Evolutionary conservation across 2,888 invertebrate genomes (phyloP).

Genomic region (Abrostola tripartita): DNA sequence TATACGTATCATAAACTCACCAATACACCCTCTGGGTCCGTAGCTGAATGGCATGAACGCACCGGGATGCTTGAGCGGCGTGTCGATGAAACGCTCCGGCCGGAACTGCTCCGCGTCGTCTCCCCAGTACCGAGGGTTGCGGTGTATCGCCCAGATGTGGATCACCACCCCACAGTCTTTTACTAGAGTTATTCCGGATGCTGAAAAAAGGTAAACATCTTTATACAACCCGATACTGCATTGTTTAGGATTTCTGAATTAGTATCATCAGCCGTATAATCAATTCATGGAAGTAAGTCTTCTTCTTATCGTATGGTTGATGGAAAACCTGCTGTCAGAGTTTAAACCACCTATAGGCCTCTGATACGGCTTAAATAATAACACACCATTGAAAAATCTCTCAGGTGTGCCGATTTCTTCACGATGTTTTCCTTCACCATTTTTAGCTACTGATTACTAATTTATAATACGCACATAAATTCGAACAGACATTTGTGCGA

Average conservation of each 20-base stretch:
- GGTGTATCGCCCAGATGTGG: conserved; percentile 76
- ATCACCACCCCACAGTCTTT: conserved; percentile 52
- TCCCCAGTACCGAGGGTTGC: conserved; percentile 70
- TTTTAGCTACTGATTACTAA: too few relatives aligned
- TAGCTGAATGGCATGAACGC: conserved; percentile 65
- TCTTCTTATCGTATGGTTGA: too few relatives aligned
- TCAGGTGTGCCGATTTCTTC: too few relatives aligned
- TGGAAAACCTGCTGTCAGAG: too few relatives aligned
- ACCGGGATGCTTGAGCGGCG: conserved; percentile 52
- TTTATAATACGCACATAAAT: too few relatives aligned
- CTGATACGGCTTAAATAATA: too few relatives aligned
- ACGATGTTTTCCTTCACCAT: too few relatives aligned
- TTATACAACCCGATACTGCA: not conserved
- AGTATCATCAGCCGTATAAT: too few relatives aligned
- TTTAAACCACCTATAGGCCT: too few relatives aligned
- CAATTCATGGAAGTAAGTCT: too few relatives aligned
- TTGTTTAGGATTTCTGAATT: not conserved
- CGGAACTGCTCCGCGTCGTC: conserved; percentile 62
- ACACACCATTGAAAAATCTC: too few relatives aligned
- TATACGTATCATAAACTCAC: conserved; percentile 49
- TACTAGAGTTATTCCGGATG: conserved; percentile 53
- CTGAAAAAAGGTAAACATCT: conserved; percentile 35
- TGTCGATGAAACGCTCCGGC: conserved; percentile 66
- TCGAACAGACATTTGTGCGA: too few relatives aligned
- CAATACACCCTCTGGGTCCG: conserved; percentile 66